Conservation (phyloP, 1,140 invertebrate species). For the Drosophila insularis region DNA sequence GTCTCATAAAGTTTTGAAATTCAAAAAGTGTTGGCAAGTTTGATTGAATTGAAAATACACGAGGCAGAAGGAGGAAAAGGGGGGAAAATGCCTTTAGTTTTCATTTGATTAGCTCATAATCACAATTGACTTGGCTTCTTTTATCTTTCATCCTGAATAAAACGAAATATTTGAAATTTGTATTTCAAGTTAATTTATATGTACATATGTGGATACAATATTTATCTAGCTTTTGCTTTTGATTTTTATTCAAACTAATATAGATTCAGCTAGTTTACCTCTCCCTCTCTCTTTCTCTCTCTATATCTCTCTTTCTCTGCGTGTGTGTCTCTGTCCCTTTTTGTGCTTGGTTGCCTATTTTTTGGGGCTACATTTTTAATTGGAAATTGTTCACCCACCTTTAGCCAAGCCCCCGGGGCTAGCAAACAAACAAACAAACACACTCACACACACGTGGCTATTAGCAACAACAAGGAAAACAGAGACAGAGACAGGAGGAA, state of each 20-base stretch:
- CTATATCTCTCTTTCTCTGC: no score
- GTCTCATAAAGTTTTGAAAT: conserved; percentile 63
- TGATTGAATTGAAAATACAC: conserved; percentile 68
- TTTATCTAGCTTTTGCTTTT: no score
- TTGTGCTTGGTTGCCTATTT: conserved; percentile 11
- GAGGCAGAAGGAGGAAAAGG: no score
- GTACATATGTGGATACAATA: no score
- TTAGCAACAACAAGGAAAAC: background rate
- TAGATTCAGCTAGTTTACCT: background rate
- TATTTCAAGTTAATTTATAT: no score
- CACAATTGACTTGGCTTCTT: no score
- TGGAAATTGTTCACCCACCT: conserved; percentile 23
- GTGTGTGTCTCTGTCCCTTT: no score
- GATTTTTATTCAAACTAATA: background rate
- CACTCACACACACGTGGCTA: conserved; percentile 4
- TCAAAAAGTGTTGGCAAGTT: conserved; percentile 47
- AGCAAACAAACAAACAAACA: background rate
- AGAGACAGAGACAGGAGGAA: background rate
- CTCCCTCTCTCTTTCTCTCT: background rate
- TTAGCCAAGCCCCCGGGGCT: conserved; percentile 11
- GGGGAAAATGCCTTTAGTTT: no score
- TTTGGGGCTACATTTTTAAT: conserved; percentile 33
- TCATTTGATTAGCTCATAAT: no score
- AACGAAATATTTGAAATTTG: no score
- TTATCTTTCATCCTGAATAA: no score